Conservation (phyloP, 2,113 vertebrate genomes). For the Terrapene triunguis region DNA sequence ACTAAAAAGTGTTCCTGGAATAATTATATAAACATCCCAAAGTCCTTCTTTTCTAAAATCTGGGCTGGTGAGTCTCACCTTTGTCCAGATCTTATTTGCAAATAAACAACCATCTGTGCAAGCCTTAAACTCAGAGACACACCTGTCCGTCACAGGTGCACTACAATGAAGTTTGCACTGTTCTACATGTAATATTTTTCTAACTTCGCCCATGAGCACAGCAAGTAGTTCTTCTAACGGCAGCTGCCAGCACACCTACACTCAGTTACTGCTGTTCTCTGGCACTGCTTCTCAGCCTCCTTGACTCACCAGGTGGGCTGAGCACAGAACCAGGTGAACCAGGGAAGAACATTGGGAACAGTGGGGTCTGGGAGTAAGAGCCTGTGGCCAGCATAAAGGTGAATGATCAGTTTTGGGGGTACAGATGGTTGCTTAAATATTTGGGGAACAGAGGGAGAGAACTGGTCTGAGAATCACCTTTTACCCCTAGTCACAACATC, state of each 20-base stretch:
- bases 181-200: background rate
- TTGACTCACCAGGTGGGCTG: background rate
- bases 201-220: background rate
- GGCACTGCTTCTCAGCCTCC: background rate
- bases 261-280: background rate
- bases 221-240: background rate
- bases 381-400: background rate
- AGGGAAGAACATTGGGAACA: background rate
- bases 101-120: background rate
- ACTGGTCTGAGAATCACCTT: background rate
- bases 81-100: background rate
- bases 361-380: background rate
- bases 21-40: background rate
- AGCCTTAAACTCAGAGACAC: background rate
- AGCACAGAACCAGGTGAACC: background rate
- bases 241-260: background rate
- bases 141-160: fast-evolving
- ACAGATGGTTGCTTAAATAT: background rate
- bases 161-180: background rate
- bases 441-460: background rate
- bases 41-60: background rate
- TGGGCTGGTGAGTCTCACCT: background rate
- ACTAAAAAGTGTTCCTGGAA: background rate
- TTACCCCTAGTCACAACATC: background rate
- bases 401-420: background rate